Conservation (phyloP, 2,888 invertebrate genomes). For the Acholoe squamosa region DNA sequence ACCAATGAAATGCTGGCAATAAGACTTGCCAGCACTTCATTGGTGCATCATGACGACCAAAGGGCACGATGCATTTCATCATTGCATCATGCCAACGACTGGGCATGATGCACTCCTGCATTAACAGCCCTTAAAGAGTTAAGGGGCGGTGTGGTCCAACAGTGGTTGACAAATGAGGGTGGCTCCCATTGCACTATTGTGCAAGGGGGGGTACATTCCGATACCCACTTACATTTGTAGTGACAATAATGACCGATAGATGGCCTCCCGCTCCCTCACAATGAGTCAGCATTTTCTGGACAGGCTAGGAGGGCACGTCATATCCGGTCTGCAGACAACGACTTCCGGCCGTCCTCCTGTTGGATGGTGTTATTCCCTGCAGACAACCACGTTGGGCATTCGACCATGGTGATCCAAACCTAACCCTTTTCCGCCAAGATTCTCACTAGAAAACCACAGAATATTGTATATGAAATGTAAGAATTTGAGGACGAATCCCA, state of each 20-base stretch:
- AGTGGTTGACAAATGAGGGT: neutral
- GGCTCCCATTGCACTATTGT: neutral
- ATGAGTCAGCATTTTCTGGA: slow-evolving; percentile 20
- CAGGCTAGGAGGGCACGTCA: neutral
- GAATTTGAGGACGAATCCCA: too few relatives aligned
- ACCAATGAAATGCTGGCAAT: too few relatives aligned
- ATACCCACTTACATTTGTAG: slow-evolving; percentile 15
- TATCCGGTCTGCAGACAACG: neutral
- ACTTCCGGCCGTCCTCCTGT: neutral
- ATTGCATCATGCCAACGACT: too few relatives aligned
- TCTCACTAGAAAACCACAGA: neutral
- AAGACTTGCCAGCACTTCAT: too few relatives aligned
- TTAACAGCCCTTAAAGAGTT: too few relatives aligned
- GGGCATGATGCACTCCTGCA: too few relatives aligned
- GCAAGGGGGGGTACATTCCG: neutral
- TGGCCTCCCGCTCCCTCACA: neutral
- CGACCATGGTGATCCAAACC: neutral
- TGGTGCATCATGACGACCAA: too few relatives aligned
- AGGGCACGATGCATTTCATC: too few relatives aligned
- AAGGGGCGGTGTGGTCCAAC: too few relatives aligned
- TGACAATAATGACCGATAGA: slow-evolving; percentile 2
- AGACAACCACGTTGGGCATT: neutral
- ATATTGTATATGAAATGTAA: neutral
- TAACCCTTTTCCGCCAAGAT: neutral
- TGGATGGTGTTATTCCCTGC: neutral